These are phyloP conservation scores for Tenodera sinensis DNA, from an alignment of 2,888 invertebrate genomes.

Conservation along the genomic window DNA sequence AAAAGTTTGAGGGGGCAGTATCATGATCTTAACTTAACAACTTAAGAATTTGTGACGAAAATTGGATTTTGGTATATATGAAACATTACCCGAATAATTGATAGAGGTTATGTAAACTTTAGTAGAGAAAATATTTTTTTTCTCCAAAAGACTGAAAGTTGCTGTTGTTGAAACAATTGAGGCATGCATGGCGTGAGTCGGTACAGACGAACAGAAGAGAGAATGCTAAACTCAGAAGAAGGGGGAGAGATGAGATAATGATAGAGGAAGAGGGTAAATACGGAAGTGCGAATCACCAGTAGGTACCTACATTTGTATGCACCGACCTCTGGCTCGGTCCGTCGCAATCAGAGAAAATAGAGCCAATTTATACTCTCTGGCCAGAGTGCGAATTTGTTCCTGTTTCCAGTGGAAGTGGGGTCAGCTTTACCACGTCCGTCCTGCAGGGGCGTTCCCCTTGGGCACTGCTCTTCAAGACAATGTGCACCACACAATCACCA, in stretches of 20 bases:
- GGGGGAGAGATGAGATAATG: background rate
- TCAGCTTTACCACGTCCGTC: background rate
- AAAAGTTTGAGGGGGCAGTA: too few relatives aligned
- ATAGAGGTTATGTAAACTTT: too few relatives aligned
- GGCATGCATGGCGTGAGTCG: background rate
- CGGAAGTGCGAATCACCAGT: slow-evolving; percentile 13
- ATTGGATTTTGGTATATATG: too few relatives aligned
- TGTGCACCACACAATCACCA: too few relatives aligned
- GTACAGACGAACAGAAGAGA: background rate
- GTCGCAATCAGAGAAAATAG: background rate
- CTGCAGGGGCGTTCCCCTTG: too few relatives aligned
- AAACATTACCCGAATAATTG: too few relatives aligned
- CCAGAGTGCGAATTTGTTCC: background rate
- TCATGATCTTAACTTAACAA: too few relatives aligned
- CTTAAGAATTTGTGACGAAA: too few relatives aligned
- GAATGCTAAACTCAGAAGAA: background rate
- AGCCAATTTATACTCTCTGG: background rate
- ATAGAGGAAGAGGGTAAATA: background rate
- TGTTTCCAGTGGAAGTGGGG: background rate
- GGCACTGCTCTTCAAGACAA: too few relatives aligned
- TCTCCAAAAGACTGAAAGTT: too few relatives aligned
- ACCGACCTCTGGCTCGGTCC: background rate
- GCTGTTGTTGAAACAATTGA: background rate
- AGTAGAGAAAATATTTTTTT: too few relatives aligned
- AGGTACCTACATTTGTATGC: background rate